Base-by-base conservation (phyloP, 2,888 invertebrate species). In the Metopia argyrocephala region DNA sequence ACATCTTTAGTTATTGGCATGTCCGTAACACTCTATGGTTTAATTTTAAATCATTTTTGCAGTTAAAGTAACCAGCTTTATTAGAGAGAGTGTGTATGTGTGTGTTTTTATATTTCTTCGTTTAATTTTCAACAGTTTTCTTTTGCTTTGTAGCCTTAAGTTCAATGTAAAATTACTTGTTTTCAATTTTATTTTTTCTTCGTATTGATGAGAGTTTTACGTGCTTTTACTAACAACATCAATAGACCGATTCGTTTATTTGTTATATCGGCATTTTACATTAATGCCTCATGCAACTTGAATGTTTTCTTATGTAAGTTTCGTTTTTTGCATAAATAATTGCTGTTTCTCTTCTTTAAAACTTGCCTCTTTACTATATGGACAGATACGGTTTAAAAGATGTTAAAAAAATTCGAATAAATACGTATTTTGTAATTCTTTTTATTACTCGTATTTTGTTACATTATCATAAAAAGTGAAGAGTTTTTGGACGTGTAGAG, bases 131-230 rank as follows among this genome's bases (percentile, higher is more conserved):
- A 56, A 56, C 28, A 46, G 50, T 68, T 80, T 73, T 68, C 48
- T 69, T 74, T 12, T 28, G 62, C n/a, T n/a, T 57, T 69, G 50
- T 64, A 59, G 57, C 64, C 56, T 65, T 74, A 81, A 81, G 81
- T 81, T 81, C 81, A 81, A 81, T 81, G 81, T 74, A 81, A 81
- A 69, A 46, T 64, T 64, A 54, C 20, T 65, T 59, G 45, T 73
- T 64, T 59, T 61, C 46, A 4, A 56, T 56, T 4, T 31, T 56
- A 1, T 31, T 57, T 6, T 46, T 25, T 21, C 46, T 7, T 12
- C 23, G 20, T 50, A 59, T 65, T 71, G 57, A 62, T 52, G 62
- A 64, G 25, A 20, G 64, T 46, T 62, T 64, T 62, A 57, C 48
- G 52, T 79, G 52, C 48, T 56, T 48, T 45, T 64, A 38, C 38